Evolutionary conservation across 2,113 vertebrate genomes (phyloP), one percentile per base, ranked within the genome.

Genomic region (Ptychochromis oligacanthus): DNA sequence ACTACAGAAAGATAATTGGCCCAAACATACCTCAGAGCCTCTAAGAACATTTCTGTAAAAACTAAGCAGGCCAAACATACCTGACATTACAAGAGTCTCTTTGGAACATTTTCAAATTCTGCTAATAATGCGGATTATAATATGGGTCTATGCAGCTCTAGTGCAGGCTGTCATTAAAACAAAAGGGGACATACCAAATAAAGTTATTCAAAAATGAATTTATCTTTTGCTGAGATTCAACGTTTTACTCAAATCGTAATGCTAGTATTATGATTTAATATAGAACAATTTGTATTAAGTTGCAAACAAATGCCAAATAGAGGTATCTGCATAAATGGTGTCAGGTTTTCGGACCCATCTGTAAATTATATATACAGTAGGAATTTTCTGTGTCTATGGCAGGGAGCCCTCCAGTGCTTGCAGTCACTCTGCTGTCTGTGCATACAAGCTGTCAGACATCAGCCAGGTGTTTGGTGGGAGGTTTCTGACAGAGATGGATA

Each of bases 391-490:
- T 15, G 1, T 3, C 11, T 7, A 1, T 78, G 15, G 26, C 64
- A 89, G 87, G 52, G 77, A 83, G 14, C 28, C 62, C 46, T 77
- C 55, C 36, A 57, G 57, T 22, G 46, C 20, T 43, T 81, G 57
- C 58, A 65, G 10, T 1, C 74, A 38, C 24, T 81, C 77, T 36
- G 87, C 87, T 36, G 75, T 89, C 59, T 89, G 88, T 79, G 78
- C 78, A 20, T 89, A 89, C 65, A 87, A 77, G 55, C 78, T 87
- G 18, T 87, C 88, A 34, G 81, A 89, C 43, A 79, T 87, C 75
- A 78, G 9, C 5, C 43, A 55, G 18, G 88, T 87, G 65, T 81
- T 89, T 52, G 67, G 3, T 1, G 88, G 84, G 3, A 67, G 55
- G 54, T 89, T 86, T 86, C n/a, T 86, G 74, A 61, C 59, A 24